Conservation (phyloP, 2,888 invertebrate species). For the Scaptodrosophila latifasciaeformis region DNA sequence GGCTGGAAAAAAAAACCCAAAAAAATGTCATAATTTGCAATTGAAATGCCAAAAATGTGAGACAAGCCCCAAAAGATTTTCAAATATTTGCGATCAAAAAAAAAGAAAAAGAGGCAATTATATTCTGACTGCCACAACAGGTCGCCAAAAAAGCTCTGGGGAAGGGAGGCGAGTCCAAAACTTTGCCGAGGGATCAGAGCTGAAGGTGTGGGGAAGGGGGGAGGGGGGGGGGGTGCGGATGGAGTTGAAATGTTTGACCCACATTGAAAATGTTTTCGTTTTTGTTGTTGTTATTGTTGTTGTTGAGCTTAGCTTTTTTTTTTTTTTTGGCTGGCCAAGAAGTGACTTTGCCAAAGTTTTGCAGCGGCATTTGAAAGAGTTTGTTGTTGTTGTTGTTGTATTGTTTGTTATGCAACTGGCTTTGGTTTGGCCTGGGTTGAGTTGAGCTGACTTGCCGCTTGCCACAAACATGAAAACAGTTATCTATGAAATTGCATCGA, state of each 20-base stretch:
- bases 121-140: constrained; percentile 26
- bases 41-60: constrained; percentile 5
- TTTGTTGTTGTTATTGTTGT: constrained; percentile 20
- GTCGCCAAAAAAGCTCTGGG: neutral
- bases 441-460: neutral
- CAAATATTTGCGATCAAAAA: neutral
- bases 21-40: constrained; percentile 1
- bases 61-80: neutral
- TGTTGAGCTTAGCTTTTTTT: neutral
- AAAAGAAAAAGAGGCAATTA: constrained; percentile 24
- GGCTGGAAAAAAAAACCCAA: neutral
- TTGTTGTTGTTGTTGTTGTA: constrained; percentile 23
- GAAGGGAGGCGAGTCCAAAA: neutral
- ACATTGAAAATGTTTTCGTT: constrained; percentile 39
- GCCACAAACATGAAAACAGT: constrained; percentile 56
- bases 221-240: constrained; percentile 13
- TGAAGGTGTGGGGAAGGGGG: constrained; percentile 28
- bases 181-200: neutral
- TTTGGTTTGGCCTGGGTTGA: constrained; percentile 33
- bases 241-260: constrained; percentile 32
- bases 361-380: constrained; percentile 47
- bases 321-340: too few species aligned
- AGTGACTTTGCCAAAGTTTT: neutral
- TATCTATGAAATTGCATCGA: constrained; percentile 69
- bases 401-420: constrained; percentile 53